Evolutionary conservation across 2,888 invertebrate species (phyloP), one percentile per base, ranked within the genome.

Genomic region (Sacculina carcini): DNA sequence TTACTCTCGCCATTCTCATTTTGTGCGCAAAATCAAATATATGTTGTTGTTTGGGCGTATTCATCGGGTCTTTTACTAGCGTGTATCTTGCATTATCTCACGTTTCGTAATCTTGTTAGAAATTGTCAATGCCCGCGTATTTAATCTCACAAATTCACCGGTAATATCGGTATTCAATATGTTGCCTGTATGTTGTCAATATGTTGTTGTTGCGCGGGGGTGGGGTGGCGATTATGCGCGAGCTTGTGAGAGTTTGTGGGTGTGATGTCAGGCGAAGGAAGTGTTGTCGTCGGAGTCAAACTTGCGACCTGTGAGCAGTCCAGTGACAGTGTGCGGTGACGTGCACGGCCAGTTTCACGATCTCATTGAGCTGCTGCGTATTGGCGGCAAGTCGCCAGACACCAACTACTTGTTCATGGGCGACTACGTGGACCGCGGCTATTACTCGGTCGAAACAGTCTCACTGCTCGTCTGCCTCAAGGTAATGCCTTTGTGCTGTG

Each of bases 271-370:
- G 94, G 96, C 98, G 62, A 92, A 96, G 73, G 98, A 99, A 75
- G 98, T 99, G 63, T 74, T 98, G 63, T 82, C 92, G 55, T 92
- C 92, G 71, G 98, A 99, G 73, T 90, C 90, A 56, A 98, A 99
- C 73, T 98, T 98, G 61, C 98, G 98, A 72, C 94, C 96, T 72
- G 98, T 98, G 61, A 92, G 92, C 79, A 98, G 96, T 71, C 98
- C 98, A 44, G 96, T 99, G 60, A 99, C 98, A 59, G 96, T 98
- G 10, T 98, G 98, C 69, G 98, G 98, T 60, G 98, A 98, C 70
- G 96, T 98, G 52, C 98, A 98, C 69, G 98, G 98, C 10, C 98
- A 98, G 73, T 99, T 98, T 71, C 96, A 99, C 74, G 98, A 98
- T 69, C 72, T 99, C 62, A 96, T 98, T 94, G 96, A 98, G 71